Evolutionary conservation across 2,797 vertebrate species (phyloP), one percentile per base, ranked within the genome.

Genomic region (Limnodromus scolopaceus): DNA sequence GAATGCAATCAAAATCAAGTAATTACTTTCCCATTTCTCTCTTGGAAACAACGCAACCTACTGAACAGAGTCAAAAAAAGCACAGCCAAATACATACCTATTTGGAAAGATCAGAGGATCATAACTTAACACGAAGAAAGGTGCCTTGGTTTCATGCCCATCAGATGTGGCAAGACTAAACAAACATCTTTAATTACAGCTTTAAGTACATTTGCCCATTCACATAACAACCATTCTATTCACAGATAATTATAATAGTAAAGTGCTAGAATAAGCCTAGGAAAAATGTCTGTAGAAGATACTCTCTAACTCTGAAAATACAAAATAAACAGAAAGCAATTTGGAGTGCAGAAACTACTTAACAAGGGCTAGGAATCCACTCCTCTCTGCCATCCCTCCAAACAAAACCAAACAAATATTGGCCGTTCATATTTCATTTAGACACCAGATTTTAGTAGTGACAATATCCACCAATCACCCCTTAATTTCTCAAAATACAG

Each of bases 81-180:
- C 53, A 85, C 11, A 86, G 76, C 15, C 54, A 90, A 86, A 81
- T 48, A 71, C 18, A 48, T 18, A 86, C 4, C 36, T 84, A 72
- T 51, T 72, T 84, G 51, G n/a, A 94, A 81, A 86, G 61, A 91
- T 32, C 65, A 78, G 16, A 78, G 82, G 78, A 71, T 58, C 18
- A 0, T 36, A 91, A 81, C 13, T 84, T 27, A 30, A 90, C 18
- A 45, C 28, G 30, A 93, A 94, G 45, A 93, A 91, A 94, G 36
- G 71, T 71, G 55, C 27, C 16, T 48, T 74, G 92, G 86, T 46
- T 75, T 84, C 54, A 66, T 3, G 77, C 94, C 96, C 89, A 97
- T 95, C 93, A 96, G 96, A 94, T 90, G 89, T 88, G 94, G 93
- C 76, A 95, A 93, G 68, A 90, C 65, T 58, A 88, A 36, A 51